Evolutionary conservation across 2,888 invertebrate genomes (phyloP), one percentile per base, ranked within the genome.

Genomic region (Troides aeacus): DNA sequence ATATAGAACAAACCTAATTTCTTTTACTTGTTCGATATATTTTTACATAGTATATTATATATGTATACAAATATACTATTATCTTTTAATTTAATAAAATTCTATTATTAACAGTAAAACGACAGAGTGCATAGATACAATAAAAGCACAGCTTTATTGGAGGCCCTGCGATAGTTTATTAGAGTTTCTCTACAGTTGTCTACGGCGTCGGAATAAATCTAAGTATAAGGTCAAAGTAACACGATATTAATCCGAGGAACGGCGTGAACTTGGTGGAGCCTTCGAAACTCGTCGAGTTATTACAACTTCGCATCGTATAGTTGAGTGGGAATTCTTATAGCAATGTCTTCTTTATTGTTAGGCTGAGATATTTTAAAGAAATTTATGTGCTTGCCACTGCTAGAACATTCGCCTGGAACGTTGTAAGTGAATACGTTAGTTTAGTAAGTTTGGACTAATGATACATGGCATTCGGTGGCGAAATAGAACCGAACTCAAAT

Each of bases 231-330:
- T 59, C 57, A 58, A 64, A 64, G 39, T 64, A 59, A 64, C 64
- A 15, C 39, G 39, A 65, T 59, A 65, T 59, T 59, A 65, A 46
- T 59, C 24, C 24, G 53, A 36, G 30, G 30, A 53, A 63, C 36
- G n/a, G 53, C 53, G 50, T 63, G 30, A 56, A 63, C 53, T 63
- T 30, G 62, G 24, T 23, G 23, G 24, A 50, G 62, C 24, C 50
- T 62, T 50, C 24, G 62, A 50, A 50, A 62, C 62, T 62, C 50
- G 50, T 17, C 53, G 46, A 46, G 42, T 65, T 59, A 65, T 65
- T 46, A 42, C 18, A 59, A 58, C 58, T 46, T 59, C 59, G 36
- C 10, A 65, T 21, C 23, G 17, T 30, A 21, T 24, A 46, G 46
- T 46, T 21, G 58, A 65, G 65, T 59, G 24, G 46, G 30, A 65